Conservation (phyloP, 2,113 vertebrate genomes). For the Isurus oxyrinchus region DNA sequence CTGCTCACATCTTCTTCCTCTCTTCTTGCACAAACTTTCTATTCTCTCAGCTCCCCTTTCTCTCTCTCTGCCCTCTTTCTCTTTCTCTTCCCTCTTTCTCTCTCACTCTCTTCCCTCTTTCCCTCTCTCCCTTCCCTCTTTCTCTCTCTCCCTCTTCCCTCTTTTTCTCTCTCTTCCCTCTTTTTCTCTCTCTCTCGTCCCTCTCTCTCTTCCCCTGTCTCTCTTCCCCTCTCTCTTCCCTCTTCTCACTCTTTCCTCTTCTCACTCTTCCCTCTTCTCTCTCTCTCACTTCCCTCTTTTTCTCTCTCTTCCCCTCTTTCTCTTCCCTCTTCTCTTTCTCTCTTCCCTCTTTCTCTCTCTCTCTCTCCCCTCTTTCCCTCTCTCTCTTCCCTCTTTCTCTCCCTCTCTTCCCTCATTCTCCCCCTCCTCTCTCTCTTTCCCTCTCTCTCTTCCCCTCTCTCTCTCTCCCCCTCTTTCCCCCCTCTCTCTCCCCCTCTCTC, state of each 20-base stretch:
- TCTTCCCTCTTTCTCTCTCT: background rate
- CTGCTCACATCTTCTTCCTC: background rate
- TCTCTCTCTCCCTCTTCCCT: background rate
- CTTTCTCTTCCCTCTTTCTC: no score
- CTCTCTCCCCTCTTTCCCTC: background rate
- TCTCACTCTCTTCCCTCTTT: background rate
- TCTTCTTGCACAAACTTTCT: conserved; percentile 28
- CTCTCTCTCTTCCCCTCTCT: background rate
- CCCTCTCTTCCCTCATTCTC: background rate
- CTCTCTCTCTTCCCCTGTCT: background rate
- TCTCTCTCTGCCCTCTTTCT: background rate
- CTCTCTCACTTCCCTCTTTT: background rate
- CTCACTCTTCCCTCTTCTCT: background rate
- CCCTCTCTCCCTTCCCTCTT: no score
- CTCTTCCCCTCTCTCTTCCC: background rate
- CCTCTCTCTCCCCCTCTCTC: background rate
- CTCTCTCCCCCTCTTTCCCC: background rate
- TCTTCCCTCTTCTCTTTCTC: background rate
- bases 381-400: background rate
- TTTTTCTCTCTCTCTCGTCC: background rate
- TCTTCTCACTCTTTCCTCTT: no score
- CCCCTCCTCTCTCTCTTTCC: background rate
- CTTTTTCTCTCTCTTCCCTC: background rate
- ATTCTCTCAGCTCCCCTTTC: conserved; percentile 37
- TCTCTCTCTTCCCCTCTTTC: background rate